phyloP scores from a whole-genome alignment of 2,888 invertebrate species.

The Chrysolina haemoptera region DNA sequence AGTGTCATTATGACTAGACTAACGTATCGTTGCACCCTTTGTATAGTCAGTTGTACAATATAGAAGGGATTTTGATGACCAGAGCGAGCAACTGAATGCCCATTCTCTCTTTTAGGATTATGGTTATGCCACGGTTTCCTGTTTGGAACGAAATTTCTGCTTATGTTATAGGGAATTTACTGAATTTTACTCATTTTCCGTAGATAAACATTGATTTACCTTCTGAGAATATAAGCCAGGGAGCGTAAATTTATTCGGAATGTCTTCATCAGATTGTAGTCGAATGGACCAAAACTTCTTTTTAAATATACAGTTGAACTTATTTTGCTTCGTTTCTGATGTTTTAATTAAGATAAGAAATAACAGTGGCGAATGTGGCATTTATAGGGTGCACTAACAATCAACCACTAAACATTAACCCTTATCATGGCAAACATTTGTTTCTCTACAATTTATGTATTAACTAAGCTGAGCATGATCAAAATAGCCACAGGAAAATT shows the following conservation, averaged over 20 bases:
- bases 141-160: constrained; percentile 5
- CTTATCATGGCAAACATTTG: too few relatives aligned
- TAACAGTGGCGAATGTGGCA: not conserved
- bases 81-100: not conserved
- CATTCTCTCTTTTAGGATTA: constrained; percentile 8
- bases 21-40: constrained; percentile 42
- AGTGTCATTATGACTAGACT: constrained; percentile 28
- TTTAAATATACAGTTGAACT: constrained; percentile 1
- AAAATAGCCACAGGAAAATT: too few relatives aligned
- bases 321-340: not conserved
- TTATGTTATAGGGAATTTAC: not conserved
- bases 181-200: not conserved
- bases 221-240: not conserved
- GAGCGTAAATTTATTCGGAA: not conserved
- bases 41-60: constrained; percentile 36
- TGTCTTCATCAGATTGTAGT: not conserved
- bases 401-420: too few relatives aligned
- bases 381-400: too few relatives aligned
- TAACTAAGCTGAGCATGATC: too few relatives aligned
- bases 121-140: constrained; percentile 10
- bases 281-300: constrained; percentile 3
- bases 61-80: constrained; percentile 34
- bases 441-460: too few relatives aligned
- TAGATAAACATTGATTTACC: not conserved
- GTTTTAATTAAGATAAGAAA: constrained; percentile 5